phyloP scores from a whole-genome alignment of 2,888 invertebrate species.

The Gari tellinella region DNA sequence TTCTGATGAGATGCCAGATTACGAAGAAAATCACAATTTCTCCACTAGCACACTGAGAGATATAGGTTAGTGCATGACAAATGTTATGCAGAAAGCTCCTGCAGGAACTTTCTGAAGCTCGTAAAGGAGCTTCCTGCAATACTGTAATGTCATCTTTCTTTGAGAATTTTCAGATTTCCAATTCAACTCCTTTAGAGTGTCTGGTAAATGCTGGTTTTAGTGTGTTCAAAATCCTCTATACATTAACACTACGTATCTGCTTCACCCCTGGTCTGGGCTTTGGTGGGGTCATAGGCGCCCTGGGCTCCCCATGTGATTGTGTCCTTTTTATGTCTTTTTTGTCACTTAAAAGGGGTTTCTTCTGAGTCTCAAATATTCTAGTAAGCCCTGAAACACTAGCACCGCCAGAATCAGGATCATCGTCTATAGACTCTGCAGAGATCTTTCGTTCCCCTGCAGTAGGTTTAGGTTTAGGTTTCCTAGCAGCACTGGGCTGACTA shows the following conservation, averaged over 20 bases:
- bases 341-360: conserved; percentile 48
- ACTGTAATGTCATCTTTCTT: no score
- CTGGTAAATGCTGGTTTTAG: no score
- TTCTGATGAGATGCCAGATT: no score
- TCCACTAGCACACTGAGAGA: no score
- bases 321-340: conserved; percentile 30
- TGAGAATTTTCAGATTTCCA: no score
- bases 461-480: conserved; percentile 14
- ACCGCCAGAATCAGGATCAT: conserved; percentile 47
- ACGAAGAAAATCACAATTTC: no score
- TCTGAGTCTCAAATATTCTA: conserved; percentile 55
- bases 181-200: no score
- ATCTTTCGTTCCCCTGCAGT: conserved; percentile 30
- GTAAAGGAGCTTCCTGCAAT: no score
- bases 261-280: conserved; percentile 58
- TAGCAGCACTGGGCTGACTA: conserved; percentile 5
- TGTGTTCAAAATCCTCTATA: no score
- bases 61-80: no score
- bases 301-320: conserved; percentile 34
- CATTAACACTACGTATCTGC: conserved; percentile 57
- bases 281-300: conserved; percentile 49
- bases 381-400: conserved; percentile 56
- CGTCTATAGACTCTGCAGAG: conserved; percentile 57
- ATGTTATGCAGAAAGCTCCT: no score
- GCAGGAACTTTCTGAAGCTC: no score